phyloP scores from a whole-genome alignment of 2,113 vertebrate genomes.

The Muntiacus reevesi region DNA sequence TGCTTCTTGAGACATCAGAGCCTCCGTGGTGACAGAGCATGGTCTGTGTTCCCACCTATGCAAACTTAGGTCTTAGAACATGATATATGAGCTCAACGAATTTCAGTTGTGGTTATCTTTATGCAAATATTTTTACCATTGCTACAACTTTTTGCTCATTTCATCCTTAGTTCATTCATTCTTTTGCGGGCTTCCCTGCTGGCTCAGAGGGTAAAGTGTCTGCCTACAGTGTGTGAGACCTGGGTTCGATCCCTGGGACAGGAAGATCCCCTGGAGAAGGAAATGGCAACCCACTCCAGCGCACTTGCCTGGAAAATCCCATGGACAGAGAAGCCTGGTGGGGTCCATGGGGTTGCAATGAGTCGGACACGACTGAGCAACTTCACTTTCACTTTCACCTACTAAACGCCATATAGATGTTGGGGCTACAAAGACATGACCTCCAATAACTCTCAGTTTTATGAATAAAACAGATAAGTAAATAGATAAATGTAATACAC shows the following conservation, averaged over 20 bases:
- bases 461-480: background rate
- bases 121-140: background rate
- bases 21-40: background rate
- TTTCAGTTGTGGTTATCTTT: constrained; percentile 21
- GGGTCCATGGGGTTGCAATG: no score
- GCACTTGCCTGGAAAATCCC: no score
- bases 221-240: no score
- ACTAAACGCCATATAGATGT: background rate
- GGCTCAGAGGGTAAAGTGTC: no score
- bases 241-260: no score
- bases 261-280: no score
- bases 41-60: background rate
- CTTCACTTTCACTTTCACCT: no score
- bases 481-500: background rate
- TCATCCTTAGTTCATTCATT: background rate
- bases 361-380: no score
- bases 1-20: background rate
- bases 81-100: background rate
- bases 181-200: background rate
- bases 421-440: background rate
- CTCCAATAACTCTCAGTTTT: background rate
- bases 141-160: background rate
- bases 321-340: no score
- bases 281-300: no score
- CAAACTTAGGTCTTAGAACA: background rate